phyloP scores from a whole-genome alignment of 2,888 invertebrate genomes.

The Drosophila heteroneura region DNA sequence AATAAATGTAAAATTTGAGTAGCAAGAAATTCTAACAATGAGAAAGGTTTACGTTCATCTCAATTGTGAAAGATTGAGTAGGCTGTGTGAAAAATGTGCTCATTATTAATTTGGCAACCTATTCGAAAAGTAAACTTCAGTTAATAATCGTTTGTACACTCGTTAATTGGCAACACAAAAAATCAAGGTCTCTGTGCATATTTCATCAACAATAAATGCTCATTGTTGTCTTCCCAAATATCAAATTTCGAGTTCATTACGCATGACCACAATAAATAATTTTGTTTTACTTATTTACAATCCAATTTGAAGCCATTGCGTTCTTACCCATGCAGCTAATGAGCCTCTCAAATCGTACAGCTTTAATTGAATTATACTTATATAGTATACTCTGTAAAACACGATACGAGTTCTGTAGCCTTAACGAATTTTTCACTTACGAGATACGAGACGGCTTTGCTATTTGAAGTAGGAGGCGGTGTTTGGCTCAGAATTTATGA shows the following conservation, averaged over 20 bases:
- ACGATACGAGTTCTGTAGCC: constrained; percentile 8
- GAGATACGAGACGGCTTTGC: background rate
- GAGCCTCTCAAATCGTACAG: constrained; percentile 12
- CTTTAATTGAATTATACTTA: constrained; percentile 15
- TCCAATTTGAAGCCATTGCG: background rate
- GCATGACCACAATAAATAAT: constrained; percentile 8
- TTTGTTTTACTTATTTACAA: constrained; percentile 2
- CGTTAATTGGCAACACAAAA: constrained; percentile 2
- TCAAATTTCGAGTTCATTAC: constrained; percentile 35
- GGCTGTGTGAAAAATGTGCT: background rate
- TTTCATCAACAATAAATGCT: background rate
- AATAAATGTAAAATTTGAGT: background rate
- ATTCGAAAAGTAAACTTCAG: too few species aligned
- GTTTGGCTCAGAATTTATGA: constrained; percentile 27
- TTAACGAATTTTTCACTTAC: constrained; percentile 24
- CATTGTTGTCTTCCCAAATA: constrained; percentile 4
- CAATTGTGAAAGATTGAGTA: background rate
- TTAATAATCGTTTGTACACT: background rate
- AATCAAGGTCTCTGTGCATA: constrained; percentile 4
- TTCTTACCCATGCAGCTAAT: constrained; percentile 20
- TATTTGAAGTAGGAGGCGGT: constrained; percentile 31
- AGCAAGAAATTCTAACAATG: background rate
- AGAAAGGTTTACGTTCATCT: background rate
- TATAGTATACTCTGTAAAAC: background rate
- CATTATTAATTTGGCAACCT: background rate